A percentile compares a stretch with the other conserved stretches of the same genome.
phyloP scores from a whole-genome alignment of 2,797 vertebrate species.

The Discoglossus pictus region DNA sequence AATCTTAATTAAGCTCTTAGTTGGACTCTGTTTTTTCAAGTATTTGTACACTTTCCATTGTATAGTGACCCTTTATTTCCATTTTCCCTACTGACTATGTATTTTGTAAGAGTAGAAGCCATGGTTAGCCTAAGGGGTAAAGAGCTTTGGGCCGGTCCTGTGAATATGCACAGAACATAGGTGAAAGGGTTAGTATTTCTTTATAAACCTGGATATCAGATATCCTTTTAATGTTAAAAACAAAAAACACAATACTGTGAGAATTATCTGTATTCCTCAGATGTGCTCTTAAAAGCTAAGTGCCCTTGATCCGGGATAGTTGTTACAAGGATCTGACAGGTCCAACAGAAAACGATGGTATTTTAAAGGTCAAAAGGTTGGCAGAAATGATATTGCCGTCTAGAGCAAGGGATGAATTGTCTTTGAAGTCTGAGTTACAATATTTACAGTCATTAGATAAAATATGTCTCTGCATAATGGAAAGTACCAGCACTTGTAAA shows the following conservation, averaged over 20 bases:
- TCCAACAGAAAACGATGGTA: constrained; percentile 55
- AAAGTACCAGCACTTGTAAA: constrained; percentile 49
- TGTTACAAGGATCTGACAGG: constrained; percentile 61
- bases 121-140: no score
- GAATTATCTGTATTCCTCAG: constrained; percentile 56
- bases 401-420: constrained; percentile 52
- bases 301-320: constrained; percentile 57
- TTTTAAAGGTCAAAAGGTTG: constrained; percentile 62
- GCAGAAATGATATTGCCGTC: constrained; percentile 54
- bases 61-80: no score
- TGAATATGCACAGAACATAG: background rate
- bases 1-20: no score
- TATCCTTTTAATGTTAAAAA: constrained; percentile 50
- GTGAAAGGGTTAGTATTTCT: constrained; percentile 5
- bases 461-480: constrained; percentile 55
- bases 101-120: no score
- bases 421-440: constrained; percentile 60
- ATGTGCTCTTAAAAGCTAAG: constrained; percentile 57
- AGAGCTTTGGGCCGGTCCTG: no score
- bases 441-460: constrained; percentile 60
- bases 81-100: no score
- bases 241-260: constrained; percentile 36
- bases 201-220: constrained; percentile 40
- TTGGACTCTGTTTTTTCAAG: no score
- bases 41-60: no score